A percentile compares a stretch with the other conserved stretches of the same genome.
phyloP scores from a whole-genome alignment of 2,888 invertebrate genomes.

The Proisotoma minuta region DNA sequence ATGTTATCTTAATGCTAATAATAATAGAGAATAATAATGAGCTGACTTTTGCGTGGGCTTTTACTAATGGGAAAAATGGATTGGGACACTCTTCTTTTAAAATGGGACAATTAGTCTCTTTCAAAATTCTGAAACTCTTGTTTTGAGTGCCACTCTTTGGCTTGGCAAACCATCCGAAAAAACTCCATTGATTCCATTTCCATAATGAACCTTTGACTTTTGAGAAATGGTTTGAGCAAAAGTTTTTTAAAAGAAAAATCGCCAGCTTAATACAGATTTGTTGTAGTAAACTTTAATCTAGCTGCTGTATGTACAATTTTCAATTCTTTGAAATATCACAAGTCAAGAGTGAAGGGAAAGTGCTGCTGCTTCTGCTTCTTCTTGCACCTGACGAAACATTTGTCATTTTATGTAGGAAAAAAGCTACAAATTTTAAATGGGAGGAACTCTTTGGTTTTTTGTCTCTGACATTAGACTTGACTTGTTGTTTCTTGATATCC shows the following conservation, averaged over 20 bases:
- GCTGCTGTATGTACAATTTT: no score
- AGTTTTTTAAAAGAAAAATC: no score
- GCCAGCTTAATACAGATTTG: no score
- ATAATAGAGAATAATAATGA: conserved; percentile 21
- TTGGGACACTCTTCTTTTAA: conserved; percentile 13
- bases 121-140: conserved; percentile 20
- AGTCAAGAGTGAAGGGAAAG: no score
- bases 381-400: conserved; percentile 47
- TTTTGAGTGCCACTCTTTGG: conserved; percentile 8
- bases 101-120: conserved; percentile 43
- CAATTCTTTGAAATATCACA: no score
- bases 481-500: conserved; percentile 11
- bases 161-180: neutral
- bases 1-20: conserved; percentile 17
- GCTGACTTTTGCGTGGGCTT: neutral
- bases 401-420: conserved; percentile 31
- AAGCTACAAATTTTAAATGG: neutral
- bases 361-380: no score
- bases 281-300: no score
- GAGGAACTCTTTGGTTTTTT: neutral
- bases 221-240: no score
- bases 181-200: no score
- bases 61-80: conserved; percentile 7
- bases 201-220: no score
- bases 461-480: neutral